Conservation (phyloP, 2,797 vertebrate species). For the Ctenopoma multispine region DNA sequence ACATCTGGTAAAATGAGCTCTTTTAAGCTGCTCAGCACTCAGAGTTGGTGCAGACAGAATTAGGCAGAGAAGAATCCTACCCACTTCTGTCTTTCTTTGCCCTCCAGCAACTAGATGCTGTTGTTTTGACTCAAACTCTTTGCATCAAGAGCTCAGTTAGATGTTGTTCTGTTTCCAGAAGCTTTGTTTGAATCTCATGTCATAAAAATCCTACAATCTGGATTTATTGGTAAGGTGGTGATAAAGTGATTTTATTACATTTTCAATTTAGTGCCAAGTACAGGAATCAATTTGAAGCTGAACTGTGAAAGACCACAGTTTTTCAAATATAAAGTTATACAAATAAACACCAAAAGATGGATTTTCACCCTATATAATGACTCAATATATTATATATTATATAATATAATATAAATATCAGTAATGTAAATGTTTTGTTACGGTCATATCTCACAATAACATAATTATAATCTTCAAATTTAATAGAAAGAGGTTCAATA, state of each 20-base stretch:
- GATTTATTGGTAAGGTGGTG: background rate
- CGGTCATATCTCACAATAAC: background rate
- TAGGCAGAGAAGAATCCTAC: background rate
- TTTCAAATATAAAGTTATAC: background rate
- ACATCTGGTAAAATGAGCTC: conserved; percentile 15
- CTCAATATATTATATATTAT: background rate
- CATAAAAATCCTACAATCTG: background rate
- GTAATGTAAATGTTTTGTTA: background rate
- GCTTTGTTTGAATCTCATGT: conserved; percentile 7
- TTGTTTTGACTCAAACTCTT: background rate
- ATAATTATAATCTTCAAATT: background rate
- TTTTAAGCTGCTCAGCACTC: conserved; percentile 10
- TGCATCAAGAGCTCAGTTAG: conserved; percentile 1
- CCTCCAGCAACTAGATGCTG: conserved; percentile 10
- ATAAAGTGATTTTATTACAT: background rate
- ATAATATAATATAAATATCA: background rate
- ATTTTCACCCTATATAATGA: background rate
- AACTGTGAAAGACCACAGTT: background rate
- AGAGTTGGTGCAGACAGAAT: background rate
- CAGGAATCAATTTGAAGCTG: background rate
- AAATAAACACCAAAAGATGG: background rate
- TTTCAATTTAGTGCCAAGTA: background rate
- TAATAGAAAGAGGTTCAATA: background rate
- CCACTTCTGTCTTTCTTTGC: background rate
- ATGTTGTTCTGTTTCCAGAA: background rate